Evolutionary conservation across 2,888 invertebrate species (phyloP), one percentile per base, ranked within the genome.

Genomic region (Peribatodes rhomboidaria): DNA sequence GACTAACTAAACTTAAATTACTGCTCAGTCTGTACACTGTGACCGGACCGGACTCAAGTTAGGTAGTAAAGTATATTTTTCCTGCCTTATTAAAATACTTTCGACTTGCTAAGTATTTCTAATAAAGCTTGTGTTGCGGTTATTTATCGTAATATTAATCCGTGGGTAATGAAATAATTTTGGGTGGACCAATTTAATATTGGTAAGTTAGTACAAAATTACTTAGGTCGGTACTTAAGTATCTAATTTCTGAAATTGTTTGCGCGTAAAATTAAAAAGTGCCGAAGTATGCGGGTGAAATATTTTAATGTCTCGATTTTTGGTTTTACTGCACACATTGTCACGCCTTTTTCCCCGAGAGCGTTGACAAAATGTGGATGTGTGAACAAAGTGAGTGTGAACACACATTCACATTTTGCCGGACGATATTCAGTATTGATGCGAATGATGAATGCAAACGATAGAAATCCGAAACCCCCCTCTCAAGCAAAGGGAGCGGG

Each of bases 81-180:
- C 54, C 42, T 41, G 10, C 44, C 59, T 59, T 64, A 59, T 64
- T 64, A 64, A 64, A 64, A 64, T 64, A 64, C 64, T 64, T 64
- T 49, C 39, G 9, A 47, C 54, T 59, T 47, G 18, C 27, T 27
- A 64, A 64, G 54, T 64, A 64, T 64, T 64, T 58, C 18, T 58
- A 64, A 49, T 59, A 55, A 20, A 27, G 18, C 39, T 31, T 49
- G 22, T 35, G 16, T 41, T 33, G 53, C 16, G 41, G 42, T 53
- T 59, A 59, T 54, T 49, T 64, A 42, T 54, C 54, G 42, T 18
- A 35, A 22, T 53, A 53, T 49, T 54, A 49, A 47, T 58, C 59
- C 54, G 37, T 8, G 42, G 59, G 10, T 41, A 27, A 47, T 35
- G 27, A 22, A 56, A 35, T 33, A 35, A 55, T 33, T 49, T 61